Percentiles rank a stretch among this genome's conserved stretches.
phyloP scores from a whole-genome alignment of 1,140 invertebrate species.

The Orussus abietinus region DNA sequence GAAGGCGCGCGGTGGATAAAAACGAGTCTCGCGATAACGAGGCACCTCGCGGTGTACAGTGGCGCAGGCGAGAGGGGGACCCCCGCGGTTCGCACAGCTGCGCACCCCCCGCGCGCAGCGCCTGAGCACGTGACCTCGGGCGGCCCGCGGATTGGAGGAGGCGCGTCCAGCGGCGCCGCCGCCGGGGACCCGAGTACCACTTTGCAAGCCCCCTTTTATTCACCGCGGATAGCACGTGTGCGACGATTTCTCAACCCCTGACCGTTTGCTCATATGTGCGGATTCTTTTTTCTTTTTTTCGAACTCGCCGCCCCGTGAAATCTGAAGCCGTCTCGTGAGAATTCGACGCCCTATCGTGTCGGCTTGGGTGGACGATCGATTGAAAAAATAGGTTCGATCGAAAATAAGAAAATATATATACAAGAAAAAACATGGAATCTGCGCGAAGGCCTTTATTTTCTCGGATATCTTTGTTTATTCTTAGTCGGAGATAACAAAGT shows the following conservation, averaged over 20 bases:
- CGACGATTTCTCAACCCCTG: conserved; percentile 24
- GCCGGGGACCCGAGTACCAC: conserved; percentile 33
- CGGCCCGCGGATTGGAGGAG: conserved; percentile 6
- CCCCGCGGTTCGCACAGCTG: conserved; percentile 43
- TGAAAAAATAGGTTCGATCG: too few relatives aligned
- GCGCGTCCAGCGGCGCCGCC: conserved; percentile 14
- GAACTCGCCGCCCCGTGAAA: too few relatives aligned
- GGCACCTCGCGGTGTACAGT: conserved; percentile 31
- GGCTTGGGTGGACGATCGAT: too few relatives aligned
- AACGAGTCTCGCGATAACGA: conserved; percentile 46
- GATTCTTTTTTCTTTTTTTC: background rate
- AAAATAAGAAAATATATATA: too few relatives aligned
- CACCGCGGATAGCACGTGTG: conserved; percentile 31
- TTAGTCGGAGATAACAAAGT: too few relatives aligned
- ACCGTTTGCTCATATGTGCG: conserved; percentile 41
- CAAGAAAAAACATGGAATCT: too few relatives aligned
- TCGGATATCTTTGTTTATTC: too few relatives aligned
- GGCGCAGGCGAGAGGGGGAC: conserved; percentile 23
- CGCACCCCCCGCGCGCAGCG: conserved; percentile 21
- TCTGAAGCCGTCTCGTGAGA: too few relatives aligned
- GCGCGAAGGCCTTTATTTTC: too few relatives aligned
- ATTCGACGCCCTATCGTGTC: too few relatives aligned
- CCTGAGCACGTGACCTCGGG: conserved; percentile 11
- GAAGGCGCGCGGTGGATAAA: conserved; percentile 25
- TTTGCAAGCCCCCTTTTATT: conserved; percentile 40